phyloP scores from a whole-genome alignment of 2,888 invertebrate genomes.

The Acleris emargana region DNA sequence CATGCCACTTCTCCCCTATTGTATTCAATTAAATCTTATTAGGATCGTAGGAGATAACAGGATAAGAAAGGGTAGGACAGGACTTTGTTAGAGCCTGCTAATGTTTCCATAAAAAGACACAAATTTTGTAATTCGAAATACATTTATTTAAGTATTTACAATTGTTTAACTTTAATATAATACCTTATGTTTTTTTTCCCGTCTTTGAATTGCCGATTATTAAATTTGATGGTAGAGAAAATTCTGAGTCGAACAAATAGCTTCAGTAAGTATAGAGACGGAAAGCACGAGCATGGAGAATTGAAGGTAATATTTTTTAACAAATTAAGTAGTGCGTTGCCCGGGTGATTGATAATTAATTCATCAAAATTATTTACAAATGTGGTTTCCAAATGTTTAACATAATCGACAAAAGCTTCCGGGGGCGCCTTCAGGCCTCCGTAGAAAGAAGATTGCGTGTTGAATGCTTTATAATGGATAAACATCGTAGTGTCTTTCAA shows the following conservation, averaged over 20 bases:
- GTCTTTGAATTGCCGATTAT: constrained; percentile 1
- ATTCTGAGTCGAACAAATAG: background rate
- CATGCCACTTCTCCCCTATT: too few species aligned
- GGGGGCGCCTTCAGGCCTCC: constrained; percentile 14
- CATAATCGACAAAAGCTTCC: constrained; percentile 3
- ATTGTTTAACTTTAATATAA: background rate
- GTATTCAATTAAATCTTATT: too few species aligned
- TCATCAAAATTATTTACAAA: constrained; percentile 7
- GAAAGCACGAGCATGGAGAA: background rate
- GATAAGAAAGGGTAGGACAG: too few species aligned
- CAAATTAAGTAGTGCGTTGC: background rate
- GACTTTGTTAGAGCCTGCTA: too few species aligned
- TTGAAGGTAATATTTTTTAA: background rate
- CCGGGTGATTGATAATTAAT: background rate
- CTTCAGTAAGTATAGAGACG: background rate
- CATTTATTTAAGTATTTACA: background rate
- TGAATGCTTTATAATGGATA: constrained; percentile 6
- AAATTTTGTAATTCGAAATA: too few species aligned
- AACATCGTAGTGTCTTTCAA: constrained; percentile 7
- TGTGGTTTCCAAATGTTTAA: constrained; percentile 11
- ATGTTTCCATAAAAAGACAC: too few species aligned
- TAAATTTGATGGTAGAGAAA: background rate
- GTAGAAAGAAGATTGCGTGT: constrained; percentile 17
- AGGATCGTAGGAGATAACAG: too few species aligned
- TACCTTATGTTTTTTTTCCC: background rate